These are phyloP conservation scores for Sorex maritimensis DNA, from an alignment of 2,797 vertebrate genomes.

Conservation along the genomic window DNA sequence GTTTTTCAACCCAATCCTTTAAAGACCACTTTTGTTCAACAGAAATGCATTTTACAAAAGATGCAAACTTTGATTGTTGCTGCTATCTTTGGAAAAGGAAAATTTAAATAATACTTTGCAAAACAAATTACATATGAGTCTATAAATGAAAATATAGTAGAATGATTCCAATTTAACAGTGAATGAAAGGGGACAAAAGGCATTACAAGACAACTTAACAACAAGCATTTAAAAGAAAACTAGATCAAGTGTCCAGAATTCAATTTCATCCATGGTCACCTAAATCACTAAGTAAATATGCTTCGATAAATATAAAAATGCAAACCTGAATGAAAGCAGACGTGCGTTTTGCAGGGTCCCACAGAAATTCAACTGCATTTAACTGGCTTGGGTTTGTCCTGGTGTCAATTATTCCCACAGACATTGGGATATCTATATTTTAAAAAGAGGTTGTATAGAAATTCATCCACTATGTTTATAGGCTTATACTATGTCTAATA, in stretches of 20 bases:
- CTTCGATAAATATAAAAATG: constrained; percentile 84
- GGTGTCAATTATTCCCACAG: constrained; percentile 94
- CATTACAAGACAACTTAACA: constrained; percentile 48
- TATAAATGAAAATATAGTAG: neutral
- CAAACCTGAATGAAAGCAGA: constrained; percentile 95
- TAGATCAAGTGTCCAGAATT: neutral
- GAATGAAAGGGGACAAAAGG: neutral
- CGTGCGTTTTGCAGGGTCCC: constrained; percentile 94
- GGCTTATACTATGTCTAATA: neutral
- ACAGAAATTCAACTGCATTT: constrained; percentile 94
- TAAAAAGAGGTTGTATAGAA: constrained; percentile 75
- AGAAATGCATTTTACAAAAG: constrained; percentile 41
- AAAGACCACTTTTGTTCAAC: constrained; percentile 48
- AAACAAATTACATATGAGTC: neutral
- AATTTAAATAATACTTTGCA: neutral
- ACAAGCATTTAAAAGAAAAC: constrained; percentile 26
- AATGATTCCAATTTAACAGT: constrained; percentile 54
- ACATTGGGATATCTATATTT: constrained; percentile 95
- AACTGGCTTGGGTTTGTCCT: constrained; percentile 93
- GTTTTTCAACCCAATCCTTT: constrained; percentile 58
- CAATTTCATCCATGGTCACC: constrained; percentile 51
- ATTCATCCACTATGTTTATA: constrained; percentile 40
- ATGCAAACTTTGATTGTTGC: constrained; percentile 8
- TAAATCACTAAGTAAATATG: constrained; percentile 71
- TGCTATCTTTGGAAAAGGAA: constrained; percentile 26